Evolutionary conservation across 2,888 invertebrate genomes (phyloP), one percentile per base, ranked within the genome.

Genomic region (Rhingia campestris): DNA sequence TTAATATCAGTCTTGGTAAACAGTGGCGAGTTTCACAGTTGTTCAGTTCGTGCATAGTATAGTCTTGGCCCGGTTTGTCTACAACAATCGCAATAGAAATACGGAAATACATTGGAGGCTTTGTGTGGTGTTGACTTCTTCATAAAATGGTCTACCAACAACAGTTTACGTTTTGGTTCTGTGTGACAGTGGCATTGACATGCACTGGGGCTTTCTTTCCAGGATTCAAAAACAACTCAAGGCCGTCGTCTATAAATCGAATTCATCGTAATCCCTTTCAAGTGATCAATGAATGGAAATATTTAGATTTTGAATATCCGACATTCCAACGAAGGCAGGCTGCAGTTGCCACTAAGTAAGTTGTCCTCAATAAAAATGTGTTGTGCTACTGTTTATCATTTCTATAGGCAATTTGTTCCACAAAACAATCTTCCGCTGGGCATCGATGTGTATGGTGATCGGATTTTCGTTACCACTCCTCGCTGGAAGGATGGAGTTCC

Each of bases 401-500:
- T 9, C 32, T 41, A 14, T 12, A 94, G 94, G 0, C 92, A 93
- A 63, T 97, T 93, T 88, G 92, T 95, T 32, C 94, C 95, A 0
- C 93, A 94, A 84, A 96, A 96, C 88, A 95, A 95, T 88, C 91
- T 96, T 14, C 96, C 96, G 0, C 90, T 95, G 59, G 96, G 96
- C 0, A 89, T 97, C 22, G 96, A 96, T 88, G 92, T 95, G 3
- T 94, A 94, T 92, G 93, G 92, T 4, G 92, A 94, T 76, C 93
- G 95, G 7, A 91, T 97, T 6, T 97, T 95, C 90, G 92, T 97
- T 2, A 95, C 95, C 2, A 91, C 96, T 63, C 97, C 97, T 0
- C 94, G 95, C 85, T 96, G 96, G 96, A 94, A 94, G 67, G 91
- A 92, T 37, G 96, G 96, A 0, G 94, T 96, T 0, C 96, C 96